Evolutionary conservation across 2,113 vertebrate genomes (phyloP), one percentile per base, ranked within the genome.

Genomic region (Hippocampus mohnikei): DNA sequence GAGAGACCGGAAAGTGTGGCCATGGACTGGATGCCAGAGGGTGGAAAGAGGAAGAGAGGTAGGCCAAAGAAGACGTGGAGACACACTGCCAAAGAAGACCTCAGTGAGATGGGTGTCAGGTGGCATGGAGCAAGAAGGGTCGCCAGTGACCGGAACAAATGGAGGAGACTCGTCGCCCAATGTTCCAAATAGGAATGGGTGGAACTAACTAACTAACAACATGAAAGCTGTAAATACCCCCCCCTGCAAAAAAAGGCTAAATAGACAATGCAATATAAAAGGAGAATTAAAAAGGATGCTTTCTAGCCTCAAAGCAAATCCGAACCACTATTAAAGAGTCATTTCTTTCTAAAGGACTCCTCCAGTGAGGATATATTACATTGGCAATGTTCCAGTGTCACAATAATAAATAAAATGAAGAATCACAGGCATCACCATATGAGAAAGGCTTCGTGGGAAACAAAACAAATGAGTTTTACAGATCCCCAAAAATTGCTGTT

Each of bases 271-370:
- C 4, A 53, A 67, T 5, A 74, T n/a, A 53, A 50, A 58, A 69
- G 21, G 63, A 37, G 25, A 80, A 79, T 73, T 63, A 16, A 12
- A 37, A 29, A 21, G n/a, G 52, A 40, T 46, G 72, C 29, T 73
- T 63, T 56, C 20, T 8, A 65, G 50, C 66, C 65, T 72, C 61
- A 65, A 76, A 77, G 66, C 41, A 65, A 72, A 75, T 69, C 53
- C 18, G 27, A 40, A 66, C 37, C 6, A 55, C 42, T 55, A 73
- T 68, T 78, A 67, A 29, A 68, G 40, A 67, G 48, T 48, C 33
- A 76, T 62, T 67, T 67, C 46, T 78, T 64, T 75, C 68, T 62
- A 73, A 71, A 78, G 65, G 9, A 33, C 12, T 53, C 20, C 40
- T 63, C 68, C 55, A 70, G 53, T 29, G 55, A 70, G 48, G 48